Conservation (phyloP, 2,113 vertebrate genomes). For the Tragelaphus scriptus region DNA sequence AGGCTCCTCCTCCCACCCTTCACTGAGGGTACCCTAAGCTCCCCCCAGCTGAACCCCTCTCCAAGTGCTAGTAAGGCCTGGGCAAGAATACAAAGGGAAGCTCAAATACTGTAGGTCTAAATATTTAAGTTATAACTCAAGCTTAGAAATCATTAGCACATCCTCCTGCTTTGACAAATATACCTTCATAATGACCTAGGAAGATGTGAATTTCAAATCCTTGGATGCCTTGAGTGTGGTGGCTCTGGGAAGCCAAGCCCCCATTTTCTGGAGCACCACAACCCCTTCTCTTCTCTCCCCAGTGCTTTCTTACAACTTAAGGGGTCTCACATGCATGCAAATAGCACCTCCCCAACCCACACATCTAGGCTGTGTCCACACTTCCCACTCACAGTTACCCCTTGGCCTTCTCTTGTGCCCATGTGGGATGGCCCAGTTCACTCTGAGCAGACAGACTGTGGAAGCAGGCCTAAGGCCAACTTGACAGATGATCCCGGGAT, state of each 20-base stretch:
- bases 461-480: no score
- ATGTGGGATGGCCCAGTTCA: not conserved
- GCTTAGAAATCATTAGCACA: not conserved
- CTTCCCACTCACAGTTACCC: not conserved
- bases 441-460: not conserved
- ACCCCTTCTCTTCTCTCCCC: not conserved
- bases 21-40: no score
- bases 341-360: not conserved
- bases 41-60: not conserved
- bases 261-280: not conserved
- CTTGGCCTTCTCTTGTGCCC: not conserved
- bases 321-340: rapidly evolving
- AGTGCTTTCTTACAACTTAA: no score
- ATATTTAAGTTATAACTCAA: not conserved
- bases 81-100: not conserved
- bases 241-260: not conserved
- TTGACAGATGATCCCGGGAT: not conserved
- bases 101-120: not conserved
- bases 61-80: not conserved
- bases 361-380: not conserved
- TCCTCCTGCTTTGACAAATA: not conserved
- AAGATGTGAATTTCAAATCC: not conserved
- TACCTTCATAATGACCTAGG: not conserved
- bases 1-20: not conserved
- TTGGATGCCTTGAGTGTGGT: no score